Conservation (phyloP, 2,888 invertebrate species). For the Orchestes rusci region DNA sequence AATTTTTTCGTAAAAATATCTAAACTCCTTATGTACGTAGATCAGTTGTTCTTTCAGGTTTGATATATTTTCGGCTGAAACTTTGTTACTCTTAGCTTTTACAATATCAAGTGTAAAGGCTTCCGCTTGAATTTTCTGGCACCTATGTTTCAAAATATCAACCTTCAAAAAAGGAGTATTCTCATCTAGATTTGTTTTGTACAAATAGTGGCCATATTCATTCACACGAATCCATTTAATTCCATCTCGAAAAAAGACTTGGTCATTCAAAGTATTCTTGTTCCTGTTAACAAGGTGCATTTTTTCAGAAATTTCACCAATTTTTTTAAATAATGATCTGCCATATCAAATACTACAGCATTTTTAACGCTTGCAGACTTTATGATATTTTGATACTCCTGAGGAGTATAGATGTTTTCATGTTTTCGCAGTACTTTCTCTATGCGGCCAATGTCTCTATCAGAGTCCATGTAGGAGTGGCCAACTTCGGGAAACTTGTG, state of each 20-base stretch:
- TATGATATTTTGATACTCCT: not conserved
- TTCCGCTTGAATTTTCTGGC: not conserved
- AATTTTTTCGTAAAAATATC: slow-evolving; percentile 2
- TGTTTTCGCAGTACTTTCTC: not conserved
- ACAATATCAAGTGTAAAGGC: not conserved
- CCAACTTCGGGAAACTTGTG: slow-evolving; percentile 2
- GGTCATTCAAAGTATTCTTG: not conserved
- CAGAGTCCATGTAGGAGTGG: slow-evolving; percentile 1
- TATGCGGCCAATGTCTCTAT: not conserved
- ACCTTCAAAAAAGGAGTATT: slow-evolving; percentile 3
- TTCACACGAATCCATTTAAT: slow-evolving; percentile 3
- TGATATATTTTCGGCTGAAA: not conserved
- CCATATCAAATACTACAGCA: slow-evolving; percentile 1
- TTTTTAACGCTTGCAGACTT: slow-evolving; percentile 1
- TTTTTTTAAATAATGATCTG: slow-evolving; percentile 3
- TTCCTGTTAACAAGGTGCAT: not conserved
- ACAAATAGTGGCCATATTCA: slow-evolving; percentile 1
- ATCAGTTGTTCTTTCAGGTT: slow-evolving; percentile 2
- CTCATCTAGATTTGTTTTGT: slow-evolving; percentile 1
- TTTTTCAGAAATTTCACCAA: slow-evolving; percentile 1
- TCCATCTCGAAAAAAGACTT: not conserved
- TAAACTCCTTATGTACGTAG: not conserved
- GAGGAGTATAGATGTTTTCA: slow-evolving; percentile 3
- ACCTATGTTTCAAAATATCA: slow-evolving; percentile 1
- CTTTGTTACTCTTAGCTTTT: not conserved